phyloP scores from a whole-genome alignment of 2,797 vertebrate species.

The Chelonia mydas region DNA sequence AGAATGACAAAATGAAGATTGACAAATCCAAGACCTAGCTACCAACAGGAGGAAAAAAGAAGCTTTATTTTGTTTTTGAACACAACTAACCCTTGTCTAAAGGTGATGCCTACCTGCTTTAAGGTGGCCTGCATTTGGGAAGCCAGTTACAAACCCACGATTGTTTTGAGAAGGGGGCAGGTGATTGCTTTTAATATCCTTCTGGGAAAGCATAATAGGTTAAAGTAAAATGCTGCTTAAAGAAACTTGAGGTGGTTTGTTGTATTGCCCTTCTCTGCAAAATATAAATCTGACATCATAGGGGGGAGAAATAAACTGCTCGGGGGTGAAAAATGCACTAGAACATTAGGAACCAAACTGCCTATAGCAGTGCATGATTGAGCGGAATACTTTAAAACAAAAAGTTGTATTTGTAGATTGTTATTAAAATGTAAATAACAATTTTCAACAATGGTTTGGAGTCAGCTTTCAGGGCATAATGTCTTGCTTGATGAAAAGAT shows the following conservation, averaged over 20 bases:
- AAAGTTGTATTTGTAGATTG: slow-evolving; percentile 82
- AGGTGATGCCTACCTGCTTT: neutral
- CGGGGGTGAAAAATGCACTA: slow-evolving; percentile 82
- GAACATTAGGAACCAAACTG: slow-evolving; percentile 73
- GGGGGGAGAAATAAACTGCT: slow-evolving; percentile 78
- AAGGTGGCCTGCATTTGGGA: slow-evolving; percentile 38
- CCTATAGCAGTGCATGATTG: slow-evolving; percentile 76
- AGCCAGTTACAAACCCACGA: neutral
- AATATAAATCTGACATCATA: neutral
- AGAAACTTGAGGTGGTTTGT: neutral
- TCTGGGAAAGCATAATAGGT: neutral
- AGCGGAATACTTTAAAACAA: slow-evolving; percentile 75
- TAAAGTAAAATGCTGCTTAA: neutral
- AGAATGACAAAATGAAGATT: neutral
- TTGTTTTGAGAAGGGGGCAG: neutral
- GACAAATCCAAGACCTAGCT: slow-evolving; percentile 4
- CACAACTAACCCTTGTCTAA: neutral
- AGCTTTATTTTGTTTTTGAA: neutral
- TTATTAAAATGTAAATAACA: slow-evolving; percentile 93
- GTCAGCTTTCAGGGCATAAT: slow-evolving; percentile 91
- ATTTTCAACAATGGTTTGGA: slow-evolving; percentile 94
- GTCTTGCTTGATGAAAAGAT: slow-evolving; percentile 92
- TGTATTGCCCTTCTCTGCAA: slow-evolving; percentile 25
- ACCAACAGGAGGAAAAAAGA: slow-evolving; percentile 28
- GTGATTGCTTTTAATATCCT: slow-evolving; percentile 33